Conservation (phyloP, 2,888 invertebrate species). For the Bellardia bayeri region DNA sequence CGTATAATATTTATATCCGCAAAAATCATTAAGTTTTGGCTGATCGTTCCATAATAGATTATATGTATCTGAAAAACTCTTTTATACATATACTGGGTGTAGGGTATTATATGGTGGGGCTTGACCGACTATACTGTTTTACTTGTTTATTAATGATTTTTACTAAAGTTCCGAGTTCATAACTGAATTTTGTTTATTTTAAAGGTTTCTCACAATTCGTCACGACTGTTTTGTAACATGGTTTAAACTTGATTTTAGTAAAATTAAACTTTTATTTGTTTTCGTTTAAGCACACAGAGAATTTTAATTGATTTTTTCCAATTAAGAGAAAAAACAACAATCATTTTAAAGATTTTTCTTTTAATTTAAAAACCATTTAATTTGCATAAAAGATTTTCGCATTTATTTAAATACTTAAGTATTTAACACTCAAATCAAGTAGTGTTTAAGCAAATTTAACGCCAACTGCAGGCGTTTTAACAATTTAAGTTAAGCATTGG, state of each 20-base stretch:
- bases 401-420: conserved; percentile 18
- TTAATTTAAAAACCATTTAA: conserved; percentile 28
- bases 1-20: too few relatives aligned
- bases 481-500: conserved; percentile 4
- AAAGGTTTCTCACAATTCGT: too few relatives aligned
- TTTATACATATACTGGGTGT: too few relatives aligned
- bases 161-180: too few relatives aligned
- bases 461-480: conserved; percentile 19
- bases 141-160: too few relatives aligned
- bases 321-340: conserved; percentile 33
- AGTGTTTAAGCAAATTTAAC: conserved; percentile 22
- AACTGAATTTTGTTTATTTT: too few relatives aligned
- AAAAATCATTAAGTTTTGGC: too few relatives aligned
- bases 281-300: background rate
- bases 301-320: conserved; percentile 45
- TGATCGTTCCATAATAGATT: too few relatives aligned
- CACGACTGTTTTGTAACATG: too few relatives aligned
- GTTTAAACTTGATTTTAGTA: background rate
- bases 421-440: conserved; percentile 39
- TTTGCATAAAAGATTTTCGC: conserved; percentile 39
- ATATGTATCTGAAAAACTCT: too few relatives aligned
- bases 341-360: conserved; percentile 17
- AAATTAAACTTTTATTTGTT: background rate
- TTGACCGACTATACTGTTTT: too few relatives aligned
- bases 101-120: too few relatives aligned